Evolutionary conservation across 1,140 invertebrate species (phyloP), one percentile per base, ranked within the genome.

Genomic region (Cydia fagiglandana): DNA sequence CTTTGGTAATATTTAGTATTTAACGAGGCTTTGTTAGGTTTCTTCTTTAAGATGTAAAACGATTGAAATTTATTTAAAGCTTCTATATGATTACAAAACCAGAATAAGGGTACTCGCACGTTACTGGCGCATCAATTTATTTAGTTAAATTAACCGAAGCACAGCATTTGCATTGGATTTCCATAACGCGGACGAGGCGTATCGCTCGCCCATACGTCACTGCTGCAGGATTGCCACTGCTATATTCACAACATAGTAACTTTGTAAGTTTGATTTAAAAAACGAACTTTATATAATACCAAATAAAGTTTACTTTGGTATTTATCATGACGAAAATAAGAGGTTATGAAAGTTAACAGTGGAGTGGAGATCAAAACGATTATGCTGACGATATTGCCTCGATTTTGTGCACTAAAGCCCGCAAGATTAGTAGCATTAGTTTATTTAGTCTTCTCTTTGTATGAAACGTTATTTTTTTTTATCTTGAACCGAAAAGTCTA

Each of bases 81-180:
- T 61, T 61, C 15, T 61, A 24, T 24, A 10, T 24, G 9, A 61
- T 61, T 53, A 53, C 20, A 61, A 12, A 20, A 24, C 9, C 20
- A 41, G 41, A 24, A 73, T 41, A 41, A 17, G 34, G 6, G 15
- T 6, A 38, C 73, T 20, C 28, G 83, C 84, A 84, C 82, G 80
- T 82, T 82, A 82, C 80, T 28, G 73, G 75, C 80, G 82, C 80
- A 87, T 88, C 87, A 84, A 90, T 91, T 89, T 90, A 91, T 93
- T 92, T 92, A 87, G 85, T 87, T 92, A 90, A 91, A 91, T 89
- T 91, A 92, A 90, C 85, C 86, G 87, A 84, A 82, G 82, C 79
- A 82, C 81, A 87, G 83, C 83, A 93, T 93, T 93, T 93, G 92
- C 92, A 93, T 93, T 86, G 84, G 83, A 93, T 93, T 93, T 92